Base-by-base conservation (phyloP, 2,888 invertebrate genomes). In the Chymomyza procnemis region DNA sequence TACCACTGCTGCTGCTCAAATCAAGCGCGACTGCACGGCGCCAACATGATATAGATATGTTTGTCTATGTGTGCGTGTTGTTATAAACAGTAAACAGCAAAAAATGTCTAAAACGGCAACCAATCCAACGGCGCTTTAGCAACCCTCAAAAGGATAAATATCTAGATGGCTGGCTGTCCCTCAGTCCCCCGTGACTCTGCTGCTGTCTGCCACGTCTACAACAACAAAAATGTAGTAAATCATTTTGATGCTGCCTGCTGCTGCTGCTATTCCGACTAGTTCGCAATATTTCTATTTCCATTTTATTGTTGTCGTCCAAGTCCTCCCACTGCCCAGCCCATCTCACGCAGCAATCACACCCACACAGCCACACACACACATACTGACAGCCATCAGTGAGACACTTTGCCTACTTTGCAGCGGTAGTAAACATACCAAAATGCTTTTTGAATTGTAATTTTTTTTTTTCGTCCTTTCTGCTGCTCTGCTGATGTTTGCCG, bases 361-460 rank as follows among this genome's bases (percentile, higher is more conserved):
- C 41, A 18, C 1, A 54, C 72, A 67, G 58, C 4, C 19, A 16
- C 50, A 19, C 50, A 18, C 19, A 18, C 19, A 16, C 50, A 16
- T n/a, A 50, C 1, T 50, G 9, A 16, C 50, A 18, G 19, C 6
- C 34, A 41, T 41, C 34, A 41, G 12, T 12, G 34, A 41, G 34
- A 41, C 34, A 22, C 54, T 21, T 69, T 80, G 75, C 83, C 80
- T 70, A 75, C 81, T 75, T 78, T 65, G 69, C 81, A 71, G 77
- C 76, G 80, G 71, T 80, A 75, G 82, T 82, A 84, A 84, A 84
- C 84, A 86, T 85, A 75, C 85, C 84, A 78, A 84, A 84, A 84
- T 84, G 86, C 84, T 86, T 84, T 86, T 86, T 82, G 87, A 85
- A 85, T 87, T 85, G 84, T 82, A 75, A 80, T 79, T 87, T 75